phyloP scores from a whole-genome alignment of 2,888 invertebrate genomes.

The Callinectes sapidus region DNA sequence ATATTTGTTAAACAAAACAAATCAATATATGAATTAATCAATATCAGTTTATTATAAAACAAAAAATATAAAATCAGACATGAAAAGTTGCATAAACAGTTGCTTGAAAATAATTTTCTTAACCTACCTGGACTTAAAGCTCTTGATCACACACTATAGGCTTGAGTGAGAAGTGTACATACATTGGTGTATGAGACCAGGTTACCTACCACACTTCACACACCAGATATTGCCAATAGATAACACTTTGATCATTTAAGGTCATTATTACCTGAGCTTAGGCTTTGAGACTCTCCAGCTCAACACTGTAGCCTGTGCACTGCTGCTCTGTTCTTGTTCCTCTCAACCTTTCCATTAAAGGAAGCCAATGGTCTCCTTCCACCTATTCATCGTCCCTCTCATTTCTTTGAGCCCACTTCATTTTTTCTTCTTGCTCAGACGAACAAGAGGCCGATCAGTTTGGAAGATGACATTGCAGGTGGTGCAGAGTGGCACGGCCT shows the following conservation, averaged over 20 bases:
- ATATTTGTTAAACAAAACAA: too few relatives aligned
- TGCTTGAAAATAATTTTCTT: too few relatives aligned
- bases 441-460: conserved; percentile 69
- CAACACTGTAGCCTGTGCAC: not conserved
- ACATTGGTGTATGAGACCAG: not conserved
- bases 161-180: not conserved
- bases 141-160: too few relatives aligned
- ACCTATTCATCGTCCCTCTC: not conserved
- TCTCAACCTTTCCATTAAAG: not conserved
- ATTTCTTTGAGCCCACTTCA: not conserved
- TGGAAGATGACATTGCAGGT: conserved; percentile 81
- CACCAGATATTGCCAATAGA: not conserved
- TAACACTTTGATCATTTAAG: not conserved
- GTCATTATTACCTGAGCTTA: not conserved
- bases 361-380: not conserved
- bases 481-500: conserved; percentile 97
- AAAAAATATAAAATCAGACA: not conserved
- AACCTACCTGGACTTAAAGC: too few relatives aligned
- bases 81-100: not conserved
- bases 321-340: not conserved
- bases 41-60: not conserved
- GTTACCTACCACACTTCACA: too few relatives aligned
- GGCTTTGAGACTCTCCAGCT: not conserved
- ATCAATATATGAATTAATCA: not conserved
- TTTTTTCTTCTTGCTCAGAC: conserved; percentile 65